A percentile compares a stretch with the other conserved stretches of the same genome.
phyloP scores from a whole-genome alignment of 2,797 vertebrate genomes.

The Ispidina picta region DNA sequence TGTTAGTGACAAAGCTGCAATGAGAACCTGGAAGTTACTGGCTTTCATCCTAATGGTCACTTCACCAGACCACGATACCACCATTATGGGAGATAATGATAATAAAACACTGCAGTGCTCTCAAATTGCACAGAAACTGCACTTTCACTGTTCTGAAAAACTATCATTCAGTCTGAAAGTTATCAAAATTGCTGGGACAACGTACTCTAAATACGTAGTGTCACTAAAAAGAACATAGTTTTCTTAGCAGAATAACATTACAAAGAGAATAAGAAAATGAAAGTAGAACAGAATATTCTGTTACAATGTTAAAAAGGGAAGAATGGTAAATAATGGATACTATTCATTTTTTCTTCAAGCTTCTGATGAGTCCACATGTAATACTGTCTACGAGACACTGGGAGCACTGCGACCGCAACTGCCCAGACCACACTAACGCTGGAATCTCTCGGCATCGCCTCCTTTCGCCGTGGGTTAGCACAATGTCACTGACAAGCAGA shows the following conservation, averaged over 20 bases:
- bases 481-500: background rate
- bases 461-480: background rate
- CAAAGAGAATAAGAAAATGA: background rate
- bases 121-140: constrained; percentile 36
- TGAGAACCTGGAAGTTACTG: constrained; percentile 31
- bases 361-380: background rate
- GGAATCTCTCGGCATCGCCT: background rate
- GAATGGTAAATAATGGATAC: background rate
- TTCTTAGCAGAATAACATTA: constrained; percentile 14
- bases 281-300: background rate
- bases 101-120: constrained; percentile 38
- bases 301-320: background rate
- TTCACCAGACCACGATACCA: constrained; percentile 24
- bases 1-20: constrained; percentile 23
- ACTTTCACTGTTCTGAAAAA: constrained; percentile 42
- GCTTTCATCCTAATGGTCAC: constrained; percentile 32
- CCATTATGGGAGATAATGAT: constrained; percentile 31
- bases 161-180: constrained; percentile 37
- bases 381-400: background rate
- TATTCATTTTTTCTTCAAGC: background rate
- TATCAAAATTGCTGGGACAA: constrained; percentile 59
- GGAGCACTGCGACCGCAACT: background rate
- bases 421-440: background rate
- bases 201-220: constrained; percentile 27
- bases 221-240: constrained; percentile 1